Evolutionary conservation across 2,113 vertebrate species (phyloP).

Genomic region (Seriola quinqueradiata): DNA sequence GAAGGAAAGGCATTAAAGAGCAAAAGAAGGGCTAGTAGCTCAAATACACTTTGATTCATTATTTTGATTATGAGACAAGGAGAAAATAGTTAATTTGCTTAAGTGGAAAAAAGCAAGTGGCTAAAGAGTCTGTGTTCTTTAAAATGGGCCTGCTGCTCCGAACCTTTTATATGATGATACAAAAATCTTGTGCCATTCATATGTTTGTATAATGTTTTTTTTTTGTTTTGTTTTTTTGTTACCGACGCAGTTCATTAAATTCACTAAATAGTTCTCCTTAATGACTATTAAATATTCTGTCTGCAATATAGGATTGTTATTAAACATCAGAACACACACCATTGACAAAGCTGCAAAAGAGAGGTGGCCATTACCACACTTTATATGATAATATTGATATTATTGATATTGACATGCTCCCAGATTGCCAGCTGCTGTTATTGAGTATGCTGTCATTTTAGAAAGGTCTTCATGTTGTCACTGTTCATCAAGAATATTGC

Average conservation of each 20-base stretch:
- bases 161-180: background rate
- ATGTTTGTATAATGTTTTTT: background rate
- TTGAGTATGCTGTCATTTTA: background rate
- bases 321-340: background rate
- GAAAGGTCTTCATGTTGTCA: background rate
- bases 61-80: conserved; percentile 15
- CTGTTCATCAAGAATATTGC: background rate
- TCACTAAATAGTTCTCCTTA: background rate
- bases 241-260: background rate
- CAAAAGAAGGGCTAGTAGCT: conserved; percentile 15
- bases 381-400: background rate
- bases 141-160: background rate
- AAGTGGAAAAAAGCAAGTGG: background rate
- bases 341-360: background rate
- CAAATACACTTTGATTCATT: conserved; percentile 9
- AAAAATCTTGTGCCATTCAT: background rate
- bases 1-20: conserved; percentile 28
- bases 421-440: background rate
- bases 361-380: background rate
- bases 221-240: background rate
- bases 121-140: conserved; percentile 7
- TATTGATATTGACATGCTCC: background rate
- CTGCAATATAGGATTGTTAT: background rate
- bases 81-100: conserved; percentile 24
- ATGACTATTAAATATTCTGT: background rate